These are phyloP conservation scores for Thalassarche chlororhynchos DNA, from an alignment of 2,113 vertebrate genomes.

Conservation along the genomic window DNA sequence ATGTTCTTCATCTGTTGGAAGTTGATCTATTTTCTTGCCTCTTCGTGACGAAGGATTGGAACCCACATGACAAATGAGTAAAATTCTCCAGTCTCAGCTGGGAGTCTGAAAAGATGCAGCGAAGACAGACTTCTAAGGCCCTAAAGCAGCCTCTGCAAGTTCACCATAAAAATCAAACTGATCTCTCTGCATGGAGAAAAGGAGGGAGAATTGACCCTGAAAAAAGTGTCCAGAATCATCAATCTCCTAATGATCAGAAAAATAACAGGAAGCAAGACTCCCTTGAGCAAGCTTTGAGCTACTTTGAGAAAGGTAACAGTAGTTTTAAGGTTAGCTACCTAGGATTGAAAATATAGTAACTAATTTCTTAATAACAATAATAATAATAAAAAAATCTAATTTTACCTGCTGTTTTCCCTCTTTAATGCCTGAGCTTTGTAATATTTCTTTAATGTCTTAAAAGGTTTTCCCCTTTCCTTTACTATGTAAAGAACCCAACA, in stretches of 20 bases:
- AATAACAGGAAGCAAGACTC: constrained; percentile 55
- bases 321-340: neutral
- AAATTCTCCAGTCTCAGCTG: neutral
- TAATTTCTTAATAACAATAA: neutral
- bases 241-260: neutral
- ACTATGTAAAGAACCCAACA: neutral
- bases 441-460: neutral
- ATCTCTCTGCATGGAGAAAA: constrained; percentile 37
- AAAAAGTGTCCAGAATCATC: neutral
- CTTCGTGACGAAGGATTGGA: neutral
- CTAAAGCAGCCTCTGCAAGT: neutral
- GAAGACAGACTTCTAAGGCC: neutral
- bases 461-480: neutral
- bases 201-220: neutral
- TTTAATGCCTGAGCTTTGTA: neutral
- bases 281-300: constrained; percentile 77
- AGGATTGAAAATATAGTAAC: neutral
- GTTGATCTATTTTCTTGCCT: neutral
- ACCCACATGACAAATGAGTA: neutral
- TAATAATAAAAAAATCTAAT: neutral
- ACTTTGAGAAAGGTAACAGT: constrained; percentile 76
- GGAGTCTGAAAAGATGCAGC: constrained; percentile 44
- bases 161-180: neutral
- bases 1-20: neutral
- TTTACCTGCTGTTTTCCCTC: neutral